Evolutionary conservation across 2,888 invertebrate genomes (phyloP).

Genomic region (Drosophila macrothrix): DNA sequence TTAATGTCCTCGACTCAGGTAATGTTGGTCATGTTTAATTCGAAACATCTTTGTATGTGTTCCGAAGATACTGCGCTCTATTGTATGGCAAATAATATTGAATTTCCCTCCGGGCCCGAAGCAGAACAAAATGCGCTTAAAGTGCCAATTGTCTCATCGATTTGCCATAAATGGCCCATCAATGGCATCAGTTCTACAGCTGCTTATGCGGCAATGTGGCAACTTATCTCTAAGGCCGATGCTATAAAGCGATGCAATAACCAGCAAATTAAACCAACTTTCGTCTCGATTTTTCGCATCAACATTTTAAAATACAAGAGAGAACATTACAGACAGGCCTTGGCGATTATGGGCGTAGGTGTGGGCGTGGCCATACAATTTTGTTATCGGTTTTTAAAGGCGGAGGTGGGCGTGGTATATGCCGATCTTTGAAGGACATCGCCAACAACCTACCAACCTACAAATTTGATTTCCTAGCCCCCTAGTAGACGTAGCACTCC

Average conservation of each 20-base stretch:
- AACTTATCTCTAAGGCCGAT: constrained; percentile 18
- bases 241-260: constrained; percentile 64
- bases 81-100: constrained; percentile 32
- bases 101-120: constrained; percentile 26
- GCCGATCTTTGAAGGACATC: too few relatives aligned
- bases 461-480: too few relatives aligned
- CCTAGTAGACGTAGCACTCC: too few relatives aligned
- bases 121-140: constrained; percentile 28
- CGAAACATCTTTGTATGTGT: constrained; percentile 5
- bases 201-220: constrained; percentile 17
- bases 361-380: too few relatives aligned
- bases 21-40: not conserved
- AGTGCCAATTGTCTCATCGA: constrained; percentile 52
- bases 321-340: too few relatives aligned
- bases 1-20: not conserved
- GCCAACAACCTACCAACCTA: too few relatives aligned
- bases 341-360: too few relatives aligned
- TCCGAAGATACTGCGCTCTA: constrained; percentile 18
- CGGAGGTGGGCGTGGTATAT: too few relatives aligned
- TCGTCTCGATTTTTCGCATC: constrained; percentile 28
- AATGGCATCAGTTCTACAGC: constrained; percentile 23
- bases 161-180: constrained; percentile 51
- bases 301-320: constrained; percentile 28
- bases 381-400: too few relatives aligned
- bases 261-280: constrained; percentile 51